Base-by-base conservation (phyloP, 1,140 invertebrate genomes). In the Lepidurus apus region DNA sequence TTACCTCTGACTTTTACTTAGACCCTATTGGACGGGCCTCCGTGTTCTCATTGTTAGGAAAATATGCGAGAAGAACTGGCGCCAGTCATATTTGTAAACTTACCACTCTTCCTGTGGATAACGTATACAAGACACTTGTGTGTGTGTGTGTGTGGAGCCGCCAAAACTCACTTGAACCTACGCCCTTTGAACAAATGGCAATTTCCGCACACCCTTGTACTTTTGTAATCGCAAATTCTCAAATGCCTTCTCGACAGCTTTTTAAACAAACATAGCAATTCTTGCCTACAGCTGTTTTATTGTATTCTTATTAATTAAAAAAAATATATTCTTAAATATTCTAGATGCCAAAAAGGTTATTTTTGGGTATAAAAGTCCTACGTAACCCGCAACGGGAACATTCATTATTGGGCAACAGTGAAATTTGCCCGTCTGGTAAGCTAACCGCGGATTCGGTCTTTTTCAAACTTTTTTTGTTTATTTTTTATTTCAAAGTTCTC, bases 1-100 rank as follows among this genome's bases (percentile, higher is more conserved):
- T 65, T 65, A 65, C 53, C 53, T 65, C 53, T 65, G 53, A 65
- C 53, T 65, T 65, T 65, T 65, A 65, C 53, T 65, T 65, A 65
- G 17, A 13, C 45, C 53, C 53, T 34, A 34, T 34, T 34, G 34
- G 34, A 34, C 34, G 34, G 34, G 53, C 6, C 53, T 21, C n/a
- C 34, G 34, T 65, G 17, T 13, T 65, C n/a, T 65, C 53, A 65
- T 65, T 65, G 53, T 65, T 65, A 21, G 53, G 53, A 65, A 65
- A 65, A 65, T 65, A 65, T 65, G 53, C 53, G 53, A 65, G 53
- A 65, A 65, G 53, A 65, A 13, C 53, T 65, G 53, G 53, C 53
- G 53, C 53, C 53, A 65, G 53, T 17, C 53, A 65, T 65, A 65
- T 65, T 65, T 65, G 53, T 65, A 65, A 65, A 65, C 53, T 65